Percentiles rank a stretch among this genome's conserved stretches.
Evolutionary conservation across 2,797 vertebrate species (phyloP).

Genomic region (Muscicapa striata): DNA sequence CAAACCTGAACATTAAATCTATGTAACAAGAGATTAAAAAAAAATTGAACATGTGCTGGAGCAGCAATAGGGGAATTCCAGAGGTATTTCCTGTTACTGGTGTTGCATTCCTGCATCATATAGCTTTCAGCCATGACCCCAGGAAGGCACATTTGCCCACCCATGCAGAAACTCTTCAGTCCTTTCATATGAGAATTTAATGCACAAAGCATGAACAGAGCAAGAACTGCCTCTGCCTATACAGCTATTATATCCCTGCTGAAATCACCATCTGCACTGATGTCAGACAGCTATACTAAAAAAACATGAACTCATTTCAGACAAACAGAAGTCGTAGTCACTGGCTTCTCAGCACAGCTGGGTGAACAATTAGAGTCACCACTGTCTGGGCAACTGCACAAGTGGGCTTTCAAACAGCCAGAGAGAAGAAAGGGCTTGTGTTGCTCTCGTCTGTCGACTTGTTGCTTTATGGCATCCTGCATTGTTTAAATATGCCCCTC

Average conservation of each 20-base stretch:
- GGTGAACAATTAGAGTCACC: neutral
- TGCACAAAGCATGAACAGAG: neutral
- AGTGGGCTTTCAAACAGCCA: constrained; percentile 1
- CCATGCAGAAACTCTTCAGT: neutral
- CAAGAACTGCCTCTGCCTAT: neutral
- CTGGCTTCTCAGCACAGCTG: constrained; percentile 35
- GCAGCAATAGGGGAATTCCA: neutral
- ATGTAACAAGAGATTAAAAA: neutral
- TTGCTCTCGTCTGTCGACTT: neutral
- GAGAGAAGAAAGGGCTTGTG: constrained; percentile 14
- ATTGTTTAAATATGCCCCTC: neutral
- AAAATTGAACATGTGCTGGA: neutral
- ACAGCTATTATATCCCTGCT: neutral
- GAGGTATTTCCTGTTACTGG: neutral
- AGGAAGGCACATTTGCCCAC: neutral
- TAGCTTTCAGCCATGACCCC: neutral
- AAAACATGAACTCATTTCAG: constrained; percentile 19
- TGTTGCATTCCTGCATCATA: neutral
- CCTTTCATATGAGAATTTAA: neutral
- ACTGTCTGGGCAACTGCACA: neutral
- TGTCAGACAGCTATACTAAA: constrained; percentile 20
- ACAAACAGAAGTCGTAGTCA: neutral
- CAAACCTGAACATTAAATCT: neutral
- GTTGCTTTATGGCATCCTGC: neutral
- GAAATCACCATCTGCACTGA: constrained; percentile 29